A percentile compares a stretch with the other conserved stretches of the same genome.
Evolutionary conservation across 2,113 vertebrate species (phyloP).

Genomic region (Acinonyx jubatus): DNA sequence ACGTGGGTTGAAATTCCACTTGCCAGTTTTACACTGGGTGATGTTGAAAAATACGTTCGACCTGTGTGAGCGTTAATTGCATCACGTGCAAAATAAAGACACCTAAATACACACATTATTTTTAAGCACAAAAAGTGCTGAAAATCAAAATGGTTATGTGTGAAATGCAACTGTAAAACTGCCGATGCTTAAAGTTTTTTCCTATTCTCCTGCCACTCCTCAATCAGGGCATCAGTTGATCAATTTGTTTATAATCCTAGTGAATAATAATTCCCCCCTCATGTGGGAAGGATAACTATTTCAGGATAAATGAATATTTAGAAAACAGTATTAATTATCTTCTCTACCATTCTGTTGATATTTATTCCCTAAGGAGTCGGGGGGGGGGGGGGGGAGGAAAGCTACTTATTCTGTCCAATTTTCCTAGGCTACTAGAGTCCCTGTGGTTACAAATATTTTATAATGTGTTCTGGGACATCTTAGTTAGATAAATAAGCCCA

Average conservation of each 20-base stretch:
- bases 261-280: background rate
- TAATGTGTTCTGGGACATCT: background rate
- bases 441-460: background rate
- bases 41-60: background rate
- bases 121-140: background rate
- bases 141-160: background rate
- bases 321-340: background rate
- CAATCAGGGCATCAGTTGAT: background rate
- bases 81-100: background rate
- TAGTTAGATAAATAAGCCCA: background rate
- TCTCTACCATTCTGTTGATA: background rate
- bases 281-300: background rate
- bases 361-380: background rate
- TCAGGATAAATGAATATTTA: slow-evolving; percentile 7
- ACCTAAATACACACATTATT: background rate
- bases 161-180: background rate
- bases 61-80: background rate
- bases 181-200: background rate
- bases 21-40: background rate
- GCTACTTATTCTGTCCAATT: background rate
- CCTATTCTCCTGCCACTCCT: background rate
- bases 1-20: background rate
- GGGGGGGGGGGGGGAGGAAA: background rate
- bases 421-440: background rate
- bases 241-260: background rate